Percentiles rank a stretch among this genome's conserved stretches.
Evolutionary conservation across 1,140 invertebrate genomes (phyloP).

Genomic region (Nephila pilipes): DNA sequence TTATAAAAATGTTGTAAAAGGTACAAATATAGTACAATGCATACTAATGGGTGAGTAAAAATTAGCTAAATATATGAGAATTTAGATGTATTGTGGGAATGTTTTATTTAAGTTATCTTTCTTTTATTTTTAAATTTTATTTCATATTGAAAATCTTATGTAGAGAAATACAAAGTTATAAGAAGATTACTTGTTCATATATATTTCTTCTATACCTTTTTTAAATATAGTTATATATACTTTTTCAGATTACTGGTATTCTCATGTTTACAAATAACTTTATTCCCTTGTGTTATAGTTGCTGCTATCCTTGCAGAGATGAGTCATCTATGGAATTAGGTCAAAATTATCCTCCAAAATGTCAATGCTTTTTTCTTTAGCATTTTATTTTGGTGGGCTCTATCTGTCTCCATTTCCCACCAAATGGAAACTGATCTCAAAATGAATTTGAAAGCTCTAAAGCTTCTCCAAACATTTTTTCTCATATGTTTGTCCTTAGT

Average conservation of each 20-base stretch:
- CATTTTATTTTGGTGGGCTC: constrained; percentile 9
- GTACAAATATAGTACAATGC: too few species aligned
- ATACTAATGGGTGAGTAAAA: too few species aligned
- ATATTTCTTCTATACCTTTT: too few species aligned
- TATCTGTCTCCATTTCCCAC: constrained; percentile 1
- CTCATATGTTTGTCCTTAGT: constrained; percentile 62
- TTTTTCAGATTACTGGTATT: neutral
- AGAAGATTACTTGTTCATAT: neutral
- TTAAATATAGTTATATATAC: too few species aligned
- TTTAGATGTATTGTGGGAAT: too few species aligned
- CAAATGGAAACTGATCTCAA: constrained; percentile 26
- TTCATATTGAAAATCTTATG: too few species aligned
- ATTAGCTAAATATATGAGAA: too few species aligned
- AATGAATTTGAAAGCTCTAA: constrained; percentile 32
- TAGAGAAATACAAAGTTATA: too few species aligned
- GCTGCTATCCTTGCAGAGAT: neutral
- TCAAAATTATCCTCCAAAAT: neutral
- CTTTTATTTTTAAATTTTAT: too few species aligned
- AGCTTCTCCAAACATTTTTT: constrained; percentile 20
- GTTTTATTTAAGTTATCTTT: too few species aligned
- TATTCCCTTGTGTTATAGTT: neutral
- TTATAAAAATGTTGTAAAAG: too few species aligned
- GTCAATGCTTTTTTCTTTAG: neutral
- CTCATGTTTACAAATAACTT: neutral
- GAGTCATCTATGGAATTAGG: neutral